Evolutionary conservation across 2,888 invertebrate genomes (phyloP), one percentile per base, ranked within the genome.

Genomic region (Drosophila anomalata): DNA sequence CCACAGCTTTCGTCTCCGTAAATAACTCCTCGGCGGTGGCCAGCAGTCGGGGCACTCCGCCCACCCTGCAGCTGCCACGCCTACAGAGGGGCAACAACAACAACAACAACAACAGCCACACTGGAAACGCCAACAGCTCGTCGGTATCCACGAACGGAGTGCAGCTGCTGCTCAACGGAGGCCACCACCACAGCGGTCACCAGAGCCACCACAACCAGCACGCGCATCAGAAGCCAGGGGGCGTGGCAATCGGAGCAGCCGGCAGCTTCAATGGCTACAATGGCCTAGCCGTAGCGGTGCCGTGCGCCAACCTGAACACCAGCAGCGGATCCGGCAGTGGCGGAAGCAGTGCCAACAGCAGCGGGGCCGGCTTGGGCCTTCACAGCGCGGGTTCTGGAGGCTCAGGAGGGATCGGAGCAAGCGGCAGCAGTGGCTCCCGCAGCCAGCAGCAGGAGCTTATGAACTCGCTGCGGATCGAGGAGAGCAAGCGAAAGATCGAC

Each of bases 401-500:
- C 11, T 17, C 17, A 17, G 42, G 29, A 3, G 20, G 39, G 4
- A 29, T 22, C n/a, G 24, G 20, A n/a, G 29, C 17, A 5, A 14
- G 39, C 22, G 12, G 56, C 48, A 42, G 24, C 26, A 66, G 58
- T 20, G 73, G 62, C 0, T 29, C 74, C 29, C 77, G 78, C 0
- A 75, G 62, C 0, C 85, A 79, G 55, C 85, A 83, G 55, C 91
- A 89, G 46, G 91, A 91, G 57, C 89, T 89, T 33, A 86, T 92
- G 55, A 81, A 90, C 70, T 77, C 89, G 33, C 69, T 92, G 76
- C 90, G 90, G 8, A 80, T 91, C 58, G 92, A 91, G 78, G 92
- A 91, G 78, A 87, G 91, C 6, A 90, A 90, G 63, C 81, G 89
- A 0, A 92, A 91, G 71, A 92, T 91, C 29, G 91, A 91, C 47